A percentile compares a stretch with the other conserved stretches of the same genome.
phyloP scores from a whole-genome alignment of 2,888 invertebrate species.

The Lymantria monacha region DNA sequence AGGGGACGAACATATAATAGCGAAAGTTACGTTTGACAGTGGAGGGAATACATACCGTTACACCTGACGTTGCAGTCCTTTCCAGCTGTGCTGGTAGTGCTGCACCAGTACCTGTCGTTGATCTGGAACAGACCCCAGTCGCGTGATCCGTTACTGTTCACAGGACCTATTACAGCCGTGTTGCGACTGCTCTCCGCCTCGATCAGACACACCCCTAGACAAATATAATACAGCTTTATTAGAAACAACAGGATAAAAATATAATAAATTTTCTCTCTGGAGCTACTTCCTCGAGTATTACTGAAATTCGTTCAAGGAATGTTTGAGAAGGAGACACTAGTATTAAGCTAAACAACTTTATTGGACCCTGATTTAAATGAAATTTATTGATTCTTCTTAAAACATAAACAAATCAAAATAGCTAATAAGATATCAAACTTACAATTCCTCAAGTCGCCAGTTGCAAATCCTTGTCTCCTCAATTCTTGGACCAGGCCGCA shows the following conservation, averaged over 20 bases:
- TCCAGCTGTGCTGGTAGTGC: constrained; percentile 43
- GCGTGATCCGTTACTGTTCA: constrained; percentile 70
- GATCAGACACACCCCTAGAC: constrained; percentile 73
- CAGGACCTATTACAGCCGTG: constrained; percentile 59
- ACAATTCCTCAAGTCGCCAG: constrained; percentile 46
- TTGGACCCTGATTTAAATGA: too few relatives aligned
- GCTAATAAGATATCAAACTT: constrained; percentile 17
- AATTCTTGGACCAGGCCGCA: constrained; percentile 46
- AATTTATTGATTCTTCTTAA: neutral
- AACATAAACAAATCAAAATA: neutral
- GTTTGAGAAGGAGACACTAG: too few relatives aligned
- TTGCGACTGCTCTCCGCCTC: constrained; percentile 70
- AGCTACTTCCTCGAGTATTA: too few relatives aligned
- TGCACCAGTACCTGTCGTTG: constrained; percentile 68
- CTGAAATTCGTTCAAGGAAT: too few relatives aligned
- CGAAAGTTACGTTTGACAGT: too few relatives aligned
- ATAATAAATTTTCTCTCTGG: too few relatives aligned
- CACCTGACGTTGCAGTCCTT: constrained; percentile 64
- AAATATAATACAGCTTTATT: neutral
- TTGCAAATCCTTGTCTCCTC: constrained; percentile 46
- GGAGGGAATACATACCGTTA: constrained; percentile 19
- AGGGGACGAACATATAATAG: too few relatives aligned
- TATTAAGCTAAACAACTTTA: too few relatives aligned
- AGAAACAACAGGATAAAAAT: neutral
- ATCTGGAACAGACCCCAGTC: constrained; percentile 78